These are phyloP conservation scores for Norana najaformis DNA, from an alignment of 2,888 invertebrate genomes.

Conservation along the genomic window DNA sequence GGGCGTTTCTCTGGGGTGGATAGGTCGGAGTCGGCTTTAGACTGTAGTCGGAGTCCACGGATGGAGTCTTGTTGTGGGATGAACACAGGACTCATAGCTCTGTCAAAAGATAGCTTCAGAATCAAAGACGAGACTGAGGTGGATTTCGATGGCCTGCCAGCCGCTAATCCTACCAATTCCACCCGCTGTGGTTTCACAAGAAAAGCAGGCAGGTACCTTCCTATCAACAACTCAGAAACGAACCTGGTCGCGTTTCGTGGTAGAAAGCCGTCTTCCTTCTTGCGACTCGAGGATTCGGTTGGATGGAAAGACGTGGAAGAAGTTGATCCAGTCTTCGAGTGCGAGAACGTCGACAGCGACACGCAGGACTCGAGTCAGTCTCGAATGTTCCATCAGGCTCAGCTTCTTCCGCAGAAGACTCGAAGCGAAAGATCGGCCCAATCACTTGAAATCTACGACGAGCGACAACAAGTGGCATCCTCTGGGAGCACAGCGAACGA, in stretches of 20 bases:
- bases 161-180: not conserved
- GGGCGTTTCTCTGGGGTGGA: not conserved
- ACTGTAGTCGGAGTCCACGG: not conserved
- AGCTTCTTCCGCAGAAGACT: not conserved
- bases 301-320: not conserved
- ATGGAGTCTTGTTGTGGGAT: not conserved
- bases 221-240: not conserved
- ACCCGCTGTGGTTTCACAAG: not conserved
- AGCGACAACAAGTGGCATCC: not conserved
- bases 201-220: not conserved
- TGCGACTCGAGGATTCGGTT: not conserved
- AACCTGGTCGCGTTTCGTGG: not conserved
- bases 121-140: not conserved
- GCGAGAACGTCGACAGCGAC: not conserved
- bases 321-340: too few species aligned
- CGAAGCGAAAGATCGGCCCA: not conserved
- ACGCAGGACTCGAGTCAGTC: not conserved
- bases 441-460: not conserved
- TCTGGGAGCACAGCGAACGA: not conserved
- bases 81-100: not conserved
- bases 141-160: not conserved
- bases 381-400: not conserved
- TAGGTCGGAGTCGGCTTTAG: not conserved
- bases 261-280: not conserved
- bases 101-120: not conserved